These are phyloP conservation scores for Melanotaenia nigrans DNA, from an alignment of 2,797 vertebrate species.

Conservation along the genomic window DNA sequence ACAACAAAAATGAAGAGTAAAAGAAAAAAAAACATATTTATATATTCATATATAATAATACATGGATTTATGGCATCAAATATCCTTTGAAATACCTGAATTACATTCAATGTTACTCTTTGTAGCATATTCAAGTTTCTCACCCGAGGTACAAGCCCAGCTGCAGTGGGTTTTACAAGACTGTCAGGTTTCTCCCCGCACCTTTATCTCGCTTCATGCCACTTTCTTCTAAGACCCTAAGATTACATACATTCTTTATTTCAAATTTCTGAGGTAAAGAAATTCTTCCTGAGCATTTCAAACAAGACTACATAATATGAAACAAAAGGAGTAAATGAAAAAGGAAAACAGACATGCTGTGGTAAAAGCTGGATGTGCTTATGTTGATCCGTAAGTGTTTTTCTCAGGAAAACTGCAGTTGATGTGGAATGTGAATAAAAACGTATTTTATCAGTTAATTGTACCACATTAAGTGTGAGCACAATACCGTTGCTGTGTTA, in stretches of 20 bases:
- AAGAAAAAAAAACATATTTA: slow-evolving; percentile 77
- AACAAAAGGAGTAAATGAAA: slow-evolving; percentile 72
- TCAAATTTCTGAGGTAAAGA: slow-evolving; percentile 89
- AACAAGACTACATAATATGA: slow-evolving; percentile 84
- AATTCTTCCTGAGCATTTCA: slow-evolving; percentile 90
- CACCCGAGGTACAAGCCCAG: slow-evolving; percentile 88
- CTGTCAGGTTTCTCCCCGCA: slow-evolving; percentile 74
- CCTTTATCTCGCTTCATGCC: slow-evolving; percentile 54
- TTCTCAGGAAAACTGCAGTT: slow-evolving; percentile 72
- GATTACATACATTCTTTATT: slow-evolving; percentile 89
- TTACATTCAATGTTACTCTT: slow-evolving; percentile 97
- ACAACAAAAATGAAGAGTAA: slow-evolving; percentile 82
- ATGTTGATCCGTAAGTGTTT: slow-evolving; percentile 43
- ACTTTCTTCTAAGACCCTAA: slow-evolving; percentile 85
- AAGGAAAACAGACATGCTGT: slow-evolving; percentile 73
- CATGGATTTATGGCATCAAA: slow-evolving; percentile 89
- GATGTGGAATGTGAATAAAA: slow-evolving; percentile 76
- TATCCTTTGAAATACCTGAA: slow-evolving; percentile 91
- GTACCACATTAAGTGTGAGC: slow-evolving; percentile 22
- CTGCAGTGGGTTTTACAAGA: slow-evolving; percentile 80
- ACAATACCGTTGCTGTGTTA: slow-evolving; percentile 8
- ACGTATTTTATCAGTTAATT: slow-evolving; percentile 26
- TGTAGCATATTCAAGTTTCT: slow-evolving; percentile 94
- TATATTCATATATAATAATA: slow-evolving; percentile 87
- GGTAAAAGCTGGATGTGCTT: slow-evolving; percentile 57